Conservation (phyloP, 2,888 invertebrate species). For the Fragum fragum region DNA sequence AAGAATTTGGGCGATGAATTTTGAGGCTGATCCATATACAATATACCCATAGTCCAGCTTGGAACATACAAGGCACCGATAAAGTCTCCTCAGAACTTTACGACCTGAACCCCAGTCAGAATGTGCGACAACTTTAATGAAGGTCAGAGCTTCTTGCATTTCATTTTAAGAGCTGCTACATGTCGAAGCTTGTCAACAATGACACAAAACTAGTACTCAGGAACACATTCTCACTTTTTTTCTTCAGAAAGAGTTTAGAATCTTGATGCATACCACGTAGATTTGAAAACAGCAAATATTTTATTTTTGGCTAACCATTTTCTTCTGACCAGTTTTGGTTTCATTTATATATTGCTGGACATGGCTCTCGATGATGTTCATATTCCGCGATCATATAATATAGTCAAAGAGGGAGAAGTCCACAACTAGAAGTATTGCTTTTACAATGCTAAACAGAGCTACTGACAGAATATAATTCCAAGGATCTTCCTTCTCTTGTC, state of each 20-base stretch:
- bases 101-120: neutral
- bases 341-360: constrained; percentile 32
- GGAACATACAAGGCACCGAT: constrained; percentile 44
- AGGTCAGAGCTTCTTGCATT: neutral
- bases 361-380: constrained; percentile 34
- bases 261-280: constrained; percentile 34
- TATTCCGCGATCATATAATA: constrained; percentile 7
- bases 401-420: constrained; percentile 31
- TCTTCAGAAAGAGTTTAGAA: constrained; percentile 34
- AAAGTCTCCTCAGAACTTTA: neutral
- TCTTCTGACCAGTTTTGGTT: constrained; percentile 32
- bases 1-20: constrained; percentile 43
- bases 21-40: constrained; percentile 54
- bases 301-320: constrained; percentile 53
- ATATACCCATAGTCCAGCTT: constrained; percentile 56
- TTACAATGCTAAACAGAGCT: constrained; percentile 8
- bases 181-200: neutral
- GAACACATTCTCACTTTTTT: constrained; percentile 34
- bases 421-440: neutral
- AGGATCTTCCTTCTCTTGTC: constrained; percentile 33
- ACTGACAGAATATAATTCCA: constrained; percentile 22
- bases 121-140: neutral
- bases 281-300: constrained; percentile 48
- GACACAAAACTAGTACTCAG: constrained; percentile 44
- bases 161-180: neutral